Percentiles rank a stretch among this genome's conserved stretches.
phyloP scores from a whole-genome alignment of 2,888 invertebrate species.

The Petrophora chlorosata region DNA sequence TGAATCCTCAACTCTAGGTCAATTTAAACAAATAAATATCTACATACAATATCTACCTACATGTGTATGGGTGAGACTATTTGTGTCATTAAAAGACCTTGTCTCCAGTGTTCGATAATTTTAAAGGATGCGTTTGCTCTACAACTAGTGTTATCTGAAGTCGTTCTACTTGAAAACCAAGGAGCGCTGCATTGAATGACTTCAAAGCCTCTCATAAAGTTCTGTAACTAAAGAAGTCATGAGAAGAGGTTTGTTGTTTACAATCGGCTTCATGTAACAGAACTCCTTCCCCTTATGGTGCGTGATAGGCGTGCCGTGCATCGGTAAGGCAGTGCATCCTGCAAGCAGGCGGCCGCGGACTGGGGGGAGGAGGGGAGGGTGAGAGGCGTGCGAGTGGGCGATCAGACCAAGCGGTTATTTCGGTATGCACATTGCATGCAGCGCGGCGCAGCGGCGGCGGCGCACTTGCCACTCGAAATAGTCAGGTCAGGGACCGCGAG shows the following conservation, averaged over 20 bases:
- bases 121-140: no score
- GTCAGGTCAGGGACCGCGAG: slow-evolving; percentile 83
- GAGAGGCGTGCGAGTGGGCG: slow-evolving; percentile 56
- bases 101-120: no score
- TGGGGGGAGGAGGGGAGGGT: slow-evolving; percentile 43
- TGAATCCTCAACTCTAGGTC: no score
- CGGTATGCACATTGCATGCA: slow-evolving; percentile 83
- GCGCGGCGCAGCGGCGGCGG: slow-evolving; percentile 59
- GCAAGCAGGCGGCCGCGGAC: slow-evolving; percentile 42
- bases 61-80: no score
- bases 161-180: background rate
- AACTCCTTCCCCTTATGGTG: slow-evolving; percentile 55
- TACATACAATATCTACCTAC: no score
- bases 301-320: slow-evolving; percentile 65
- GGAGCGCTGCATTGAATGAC: background rate
- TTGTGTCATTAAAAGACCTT: no score
- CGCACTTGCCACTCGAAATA: slow-evolving; percentile 84
- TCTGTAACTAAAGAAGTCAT: slow-evolving; percentile 27
- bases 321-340: slow-evolving; percentile 69
- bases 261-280: slow-evolving; percentile 54
- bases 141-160: background rate
- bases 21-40: no score
- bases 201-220: slow-evolving; percentile 11
- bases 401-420: slow-evolving; percentile 74
- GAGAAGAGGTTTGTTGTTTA: slow-evolving; percentile 59